Base-by-base conservation (phyloP, 2,797 vertebrate species). In the Telmatherina bonti region DNA sequence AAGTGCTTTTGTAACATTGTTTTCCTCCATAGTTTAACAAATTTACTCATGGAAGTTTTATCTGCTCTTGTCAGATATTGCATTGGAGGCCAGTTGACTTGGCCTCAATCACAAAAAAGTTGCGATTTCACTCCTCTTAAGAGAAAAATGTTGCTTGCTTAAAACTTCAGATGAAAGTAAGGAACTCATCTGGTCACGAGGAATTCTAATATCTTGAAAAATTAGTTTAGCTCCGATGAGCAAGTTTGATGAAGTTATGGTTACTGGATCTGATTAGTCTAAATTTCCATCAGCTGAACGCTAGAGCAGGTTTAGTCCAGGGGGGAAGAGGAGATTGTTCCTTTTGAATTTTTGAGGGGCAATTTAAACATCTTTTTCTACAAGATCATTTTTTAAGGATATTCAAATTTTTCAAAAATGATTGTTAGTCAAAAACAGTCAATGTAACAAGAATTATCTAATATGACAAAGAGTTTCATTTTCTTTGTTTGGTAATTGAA, bases 161-260 rank as follows among this genome's bases (percentile, higher is more conserved):
- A 41, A 10, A 61, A 26, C 52, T 53, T 57, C 24, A 26, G 52
- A 65, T 56, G 33, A 31, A 35, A 36, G 27, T 33, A 26, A 11
- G 29, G 38, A 67, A 63, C 35, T 68, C 53, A 22, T 67, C 45
- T 16, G 31, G 49, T 63, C 43, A 45, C 64, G 62, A 76, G 33
- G 35, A 45, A 78, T 74, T 72, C 43, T 77, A 72, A 84, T 79
- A 35, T 63, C 31, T 41, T 0, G 0, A 65, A 63, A 78, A 67
- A 78, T 68, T 1, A 62, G 63, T 55, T 79, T 43, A 33, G 58
- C 77, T 59, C 55, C 66, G 75, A 77, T 58, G 67, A 81, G 69
- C 63, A 35, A n/a, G 62, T 82, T 60, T 80, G 64, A 80, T 83
- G 49, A 81, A 82, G 78, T 74, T 69, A 75, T 11, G 35, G 69